Conservation (phyloP, 2,113 vertebrate genomes). For the Chionodraco myersi region DNA sequence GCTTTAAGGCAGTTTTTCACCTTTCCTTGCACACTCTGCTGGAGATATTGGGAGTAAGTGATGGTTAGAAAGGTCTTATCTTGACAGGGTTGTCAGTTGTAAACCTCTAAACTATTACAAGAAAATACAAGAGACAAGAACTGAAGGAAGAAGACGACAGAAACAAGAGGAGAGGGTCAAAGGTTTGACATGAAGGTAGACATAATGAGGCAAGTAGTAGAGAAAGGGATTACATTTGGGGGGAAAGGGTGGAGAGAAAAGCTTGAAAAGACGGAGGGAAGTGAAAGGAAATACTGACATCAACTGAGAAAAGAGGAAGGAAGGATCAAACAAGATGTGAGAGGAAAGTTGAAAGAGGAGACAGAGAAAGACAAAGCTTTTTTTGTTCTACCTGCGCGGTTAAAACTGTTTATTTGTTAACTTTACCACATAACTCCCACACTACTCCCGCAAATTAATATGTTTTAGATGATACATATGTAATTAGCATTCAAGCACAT, state of each 20-base stretch:
- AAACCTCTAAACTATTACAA: constrained; percentile 32
- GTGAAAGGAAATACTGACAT: constrained; percentile 12
- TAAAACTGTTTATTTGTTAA: background rate
- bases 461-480: background rate
- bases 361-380: background rate
- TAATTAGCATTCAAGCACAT: background rate
- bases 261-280: background rate
- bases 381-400: background rate
- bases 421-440: background rate
- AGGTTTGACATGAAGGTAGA: constrained; percentile 22
- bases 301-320: background rate
- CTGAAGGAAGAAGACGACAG: background rate
- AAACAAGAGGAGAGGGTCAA: background rate
- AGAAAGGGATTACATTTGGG: background rate
- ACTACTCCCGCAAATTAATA: background rate
- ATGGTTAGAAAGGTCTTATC: constrained; percentile 51
- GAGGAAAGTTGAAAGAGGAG: background rate
- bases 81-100: constrained; percentile 35
- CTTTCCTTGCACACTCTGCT: constrained; percentile 33
- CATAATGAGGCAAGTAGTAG: constrained; percentile 7
- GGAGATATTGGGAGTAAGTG: constrained; percentile 44
- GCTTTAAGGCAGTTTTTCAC: constrained; percentile 1
- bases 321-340: constrained; percentile 5
- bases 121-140: constrained; percentile 33
- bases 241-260: background rate